Conservation (phyloP, 2,797 vertebrate species). For the Malurus splendens region DNA sequence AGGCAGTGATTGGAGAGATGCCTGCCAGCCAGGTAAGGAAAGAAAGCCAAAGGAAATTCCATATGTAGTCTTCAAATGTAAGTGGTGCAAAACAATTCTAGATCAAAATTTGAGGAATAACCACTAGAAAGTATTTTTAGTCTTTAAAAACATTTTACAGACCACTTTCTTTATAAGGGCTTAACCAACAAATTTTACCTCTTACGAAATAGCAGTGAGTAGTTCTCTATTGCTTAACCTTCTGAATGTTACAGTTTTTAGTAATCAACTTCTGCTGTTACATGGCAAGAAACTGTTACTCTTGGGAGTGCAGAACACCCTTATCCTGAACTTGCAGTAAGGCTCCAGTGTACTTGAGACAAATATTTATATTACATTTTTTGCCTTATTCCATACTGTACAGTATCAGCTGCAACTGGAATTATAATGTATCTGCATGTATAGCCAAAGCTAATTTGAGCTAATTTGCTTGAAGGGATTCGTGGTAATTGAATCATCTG, state of each 20-base stretch:
- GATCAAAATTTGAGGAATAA: neutral
- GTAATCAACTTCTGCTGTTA: neutral
- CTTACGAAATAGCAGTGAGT: neutral
- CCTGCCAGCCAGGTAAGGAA: constrained; percentile 84
- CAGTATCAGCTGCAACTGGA: neutral
- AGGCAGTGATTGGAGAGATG: constrained; percentile 86
- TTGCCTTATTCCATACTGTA: neutral
- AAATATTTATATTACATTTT: neutral
- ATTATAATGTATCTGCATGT: neutral
- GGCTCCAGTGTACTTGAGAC: neutral
- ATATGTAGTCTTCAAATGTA: neutral
- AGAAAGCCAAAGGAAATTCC: neutral
- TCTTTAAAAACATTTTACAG: neutral
- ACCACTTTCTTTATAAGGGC: neutral
- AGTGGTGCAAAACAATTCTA: neutral
- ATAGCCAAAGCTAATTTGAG: neutral
- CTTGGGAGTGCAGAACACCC: neutral
- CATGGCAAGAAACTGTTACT: neutral
- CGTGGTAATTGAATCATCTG: neutral
- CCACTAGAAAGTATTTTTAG: neutral
- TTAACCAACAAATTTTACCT: neutral
- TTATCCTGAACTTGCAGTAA: neutral
- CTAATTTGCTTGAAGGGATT: neutral
- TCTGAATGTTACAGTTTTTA: neutral
- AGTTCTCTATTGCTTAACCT: neutral